phyloP scores from a whole-genome alignment of 2,113 vertebrate genomes.

The Centropus unirufus region DNA sequence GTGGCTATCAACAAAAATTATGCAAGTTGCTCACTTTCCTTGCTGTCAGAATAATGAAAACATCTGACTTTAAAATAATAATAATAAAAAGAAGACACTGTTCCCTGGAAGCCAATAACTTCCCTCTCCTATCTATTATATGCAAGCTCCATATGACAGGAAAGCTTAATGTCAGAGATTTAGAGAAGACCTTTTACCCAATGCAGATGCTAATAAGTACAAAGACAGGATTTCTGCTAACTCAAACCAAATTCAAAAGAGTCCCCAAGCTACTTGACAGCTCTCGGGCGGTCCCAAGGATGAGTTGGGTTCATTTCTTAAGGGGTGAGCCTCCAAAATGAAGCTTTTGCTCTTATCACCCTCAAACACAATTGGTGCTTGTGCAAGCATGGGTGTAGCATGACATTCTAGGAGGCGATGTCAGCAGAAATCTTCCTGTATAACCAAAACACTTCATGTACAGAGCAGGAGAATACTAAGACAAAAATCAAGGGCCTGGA shows the following conservation, averaged over 20 bases:
- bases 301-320: not conserved
- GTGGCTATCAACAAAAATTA: not conserved
- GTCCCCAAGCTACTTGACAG: not conserved
- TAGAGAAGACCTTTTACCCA: not conserved
- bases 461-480: not conserved
- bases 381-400: rapidly evolving
- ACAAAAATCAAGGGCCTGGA: not conserved
- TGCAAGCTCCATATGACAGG: not conserved
- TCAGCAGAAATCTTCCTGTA: not conserved
- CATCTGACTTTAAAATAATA: not conserved
- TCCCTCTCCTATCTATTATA: not conserved
- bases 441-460: not conserved
- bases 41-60: not conserved
- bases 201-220: not conserved
- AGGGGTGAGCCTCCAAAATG: not conserved
- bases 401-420: not conserved
- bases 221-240: not conserved
- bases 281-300: not conserved
- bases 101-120: not conserved
- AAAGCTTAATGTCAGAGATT: not conserved
- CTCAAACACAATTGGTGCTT: not conserved
- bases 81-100: not conserved
- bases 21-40: not conserved
- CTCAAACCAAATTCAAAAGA: not conserved
- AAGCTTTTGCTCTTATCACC: not conserved